Evolutionary conservation across 92 coral and sea anemone genomes (phyloP), one percentile per base, ranked within the genome.

Genomic region (Paramuricea clavata): DNA sequence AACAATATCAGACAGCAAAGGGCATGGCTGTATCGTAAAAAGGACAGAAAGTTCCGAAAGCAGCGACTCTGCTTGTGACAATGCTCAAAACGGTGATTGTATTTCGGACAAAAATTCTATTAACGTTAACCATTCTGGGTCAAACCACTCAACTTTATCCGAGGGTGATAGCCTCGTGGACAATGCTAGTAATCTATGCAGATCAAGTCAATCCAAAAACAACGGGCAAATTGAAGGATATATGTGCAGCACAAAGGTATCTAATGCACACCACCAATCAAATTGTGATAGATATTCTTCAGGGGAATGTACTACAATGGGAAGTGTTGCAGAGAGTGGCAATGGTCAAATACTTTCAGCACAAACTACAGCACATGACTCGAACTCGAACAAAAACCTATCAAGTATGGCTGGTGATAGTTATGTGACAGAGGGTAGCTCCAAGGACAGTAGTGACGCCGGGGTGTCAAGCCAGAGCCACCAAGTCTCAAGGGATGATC

Each of bases 61-160:
- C 60, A 76, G 82, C 13, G 82, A 76, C 26, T 76, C 82, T 11
- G 82, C 82, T 76, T 50, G 68, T 60, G 82, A 76, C 2, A 36
- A 49, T 17, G 60, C 79, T 23, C 33, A 21, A 42, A 73, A 23
- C 30, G n/a, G 41, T 54, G 62, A 54, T 8, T 70, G 49, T 39
- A 34, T 16, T 44, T 23, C 43, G 59, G 79, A 39, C 11, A 31
- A 42, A 19, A 60, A 12, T 12, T 49, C 82, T 47, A 10, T 56
- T 2, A 19, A 54, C 62, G 17, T 33, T 2, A 54, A 54, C 62
- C 3, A 21, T 21, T 19, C 62, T 19, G 25, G 62, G 3, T 54
- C 62, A 54, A 21, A 54, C 26, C 5, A 54, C 3, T 0, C 62
- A 19, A 10, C 62, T 5, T 54, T 54, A 19, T 9, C 27, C 17